Evolutionary conservation across 2,888 invertebrate species (phyloP).

Genomic region (Sphecodes monilicornis): DNA sequence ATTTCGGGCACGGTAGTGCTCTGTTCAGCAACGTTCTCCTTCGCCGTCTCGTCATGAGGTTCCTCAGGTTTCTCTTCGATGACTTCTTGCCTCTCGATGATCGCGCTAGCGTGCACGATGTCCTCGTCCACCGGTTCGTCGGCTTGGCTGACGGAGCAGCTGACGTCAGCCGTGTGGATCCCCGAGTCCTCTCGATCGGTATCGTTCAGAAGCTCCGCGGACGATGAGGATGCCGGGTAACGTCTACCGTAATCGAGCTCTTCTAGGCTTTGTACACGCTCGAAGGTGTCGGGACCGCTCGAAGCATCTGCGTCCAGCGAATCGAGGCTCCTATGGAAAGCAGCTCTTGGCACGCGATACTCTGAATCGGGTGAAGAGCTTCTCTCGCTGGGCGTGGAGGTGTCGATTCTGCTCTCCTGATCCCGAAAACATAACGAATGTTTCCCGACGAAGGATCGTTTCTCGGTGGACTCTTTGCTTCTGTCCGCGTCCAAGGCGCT

Average conservation of each 20-base stretch:
- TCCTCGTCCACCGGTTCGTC: conserved; percentile 89
- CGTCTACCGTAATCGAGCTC: conserved; percentile 86
- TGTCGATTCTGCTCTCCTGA: conserved; percentile 74
- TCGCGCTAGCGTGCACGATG: conserved; percentile 66
- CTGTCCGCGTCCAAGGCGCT: conserved; percentile 86
- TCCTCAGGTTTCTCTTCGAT: conserved; percentile 73
- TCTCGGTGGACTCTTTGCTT: conserved; percentile 83
- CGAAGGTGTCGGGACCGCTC: conserved; percentile 86
- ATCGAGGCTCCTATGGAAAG: conserved; percentile 88
- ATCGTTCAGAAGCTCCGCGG: conserved; percentile 88
- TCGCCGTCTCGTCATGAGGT: conserved; percentile 52
- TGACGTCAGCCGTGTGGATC: conserved; percentile 92
- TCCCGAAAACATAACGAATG: conserved; percentile 76
- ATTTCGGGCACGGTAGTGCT: conserved; percentile 43
- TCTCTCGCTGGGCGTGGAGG: conserved; percentile 81
- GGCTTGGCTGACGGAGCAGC: conserved; percentile 90
- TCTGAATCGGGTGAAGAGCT: conserved; percentile 82
- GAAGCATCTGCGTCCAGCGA: conserved; percentile 87
- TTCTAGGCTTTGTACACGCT: conserved; percentile 88
- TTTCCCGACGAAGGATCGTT: conserved; percentile 74
- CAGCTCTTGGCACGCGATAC: conserved; percentile 77
- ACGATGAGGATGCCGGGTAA: conserved; percentile 86
- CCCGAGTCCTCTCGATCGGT: conserved; percentile 92
- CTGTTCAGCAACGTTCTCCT: conserved; percentile 39
- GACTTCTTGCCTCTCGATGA: conserved; percentile 72